These are phyloP conservation scores for Drosophila pseudotalamancana DNA, from an alignment of 2,888 invertebrate genomes.

Conservation along the genomic window DNA sequence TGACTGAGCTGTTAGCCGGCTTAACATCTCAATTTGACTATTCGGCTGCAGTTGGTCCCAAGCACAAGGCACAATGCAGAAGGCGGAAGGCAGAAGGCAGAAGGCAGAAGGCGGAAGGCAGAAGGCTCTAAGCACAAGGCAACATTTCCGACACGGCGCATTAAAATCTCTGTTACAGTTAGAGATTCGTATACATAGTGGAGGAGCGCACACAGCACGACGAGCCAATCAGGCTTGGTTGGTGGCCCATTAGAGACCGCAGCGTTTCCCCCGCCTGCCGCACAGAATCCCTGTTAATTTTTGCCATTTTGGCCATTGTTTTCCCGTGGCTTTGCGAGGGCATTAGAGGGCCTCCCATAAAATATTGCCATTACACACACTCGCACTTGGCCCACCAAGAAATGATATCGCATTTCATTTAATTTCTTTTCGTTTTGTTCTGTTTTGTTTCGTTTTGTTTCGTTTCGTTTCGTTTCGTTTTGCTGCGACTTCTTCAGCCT, in stretches of 20 bases:
- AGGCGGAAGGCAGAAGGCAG: too few relatives aligned
- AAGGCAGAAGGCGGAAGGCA: too few relatives aligned
- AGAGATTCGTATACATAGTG: conserved; percentile 44
- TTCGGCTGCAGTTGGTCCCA: conserved; percentile 33
- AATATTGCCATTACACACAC: conserved; percentile 53
- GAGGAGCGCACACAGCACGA: conserved; percentile 24
- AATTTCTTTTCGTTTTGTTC: too few relatives aligned
- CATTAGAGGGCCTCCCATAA: conserved; percentile 43
- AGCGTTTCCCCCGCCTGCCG: conserved; percentile 5
- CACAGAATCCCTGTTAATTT: conserved; percentile 34
- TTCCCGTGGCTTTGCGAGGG: conserved; percentile 26
- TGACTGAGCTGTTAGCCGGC: conserved; percentile 34
- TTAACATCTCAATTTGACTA: conserved; percentile 48
- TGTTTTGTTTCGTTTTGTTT: too few relatives aligned
- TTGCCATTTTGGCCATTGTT: conserved; percentile 18
- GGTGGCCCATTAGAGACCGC: conserved; percentile 31
- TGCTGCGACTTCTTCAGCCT: conserved; percentile 6
- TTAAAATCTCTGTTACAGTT: conserved; percentile 18
- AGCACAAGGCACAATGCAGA: too few relatives aligned
- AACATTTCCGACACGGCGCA: too few relatives aligned
- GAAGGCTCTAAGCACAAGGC: conserved; percentile 20
- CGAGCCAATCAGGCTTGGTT: conserved; percentile 37
- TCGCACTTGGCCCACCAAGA: conserved; percentile 28
- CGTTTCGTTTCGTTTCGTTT: conserved; percentile 24
- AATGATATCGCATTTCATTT: conserved; percentile 60